Evolutionary conservation across 2,888 invertebrate genomes (phyloP).

Genomic region (Amphiduros pacificus): DNA sequence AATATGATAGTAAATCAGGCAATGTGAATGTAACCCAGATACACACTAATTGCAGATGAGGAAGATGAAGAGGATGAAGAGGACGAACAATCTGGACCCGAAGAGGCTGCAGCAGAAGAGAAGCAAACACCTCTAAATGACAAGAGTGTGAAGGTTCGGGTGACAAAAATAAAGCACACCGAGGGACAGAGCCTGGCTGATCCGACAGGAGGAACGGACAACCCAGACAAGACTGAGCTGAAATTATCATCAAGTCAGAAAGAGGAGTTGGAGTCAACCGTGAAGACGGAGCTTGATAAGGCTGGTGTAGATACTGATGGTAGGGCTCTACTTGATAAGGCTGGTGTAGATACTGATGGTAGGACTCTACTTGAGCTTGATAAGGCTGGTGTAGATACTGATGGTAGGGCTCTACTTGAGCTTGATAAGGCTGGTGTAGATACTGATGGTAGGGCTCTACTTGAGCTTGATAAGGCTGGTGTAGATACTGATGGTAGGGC

Average conservation of each 20-base stretch:
- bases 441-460: no score
- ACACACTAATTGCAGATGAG: neutral
- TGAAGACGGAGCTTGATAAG: constrained; percentile 48
- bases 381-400: no score
- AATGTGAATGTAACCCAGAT: no score
- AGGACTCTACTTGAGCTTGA: no score
- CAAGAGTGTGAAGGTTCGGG: constrained; percentile 34
- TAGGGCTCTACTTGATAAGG: constrained; percentile 25
- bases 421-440: no score
- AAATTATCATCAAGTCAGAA: constrained; percentile 31
- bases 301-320: constrained; percentile 50
- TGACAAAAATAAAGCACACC: constrained; percentile 32
- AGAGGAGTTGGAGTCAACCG: constrained; percentile 42
- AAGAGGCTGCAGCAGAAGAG: neutral
- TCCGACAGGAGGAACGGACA: neutral
- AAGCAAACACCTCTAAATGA: neutral
- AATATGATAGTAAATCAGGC: no score
- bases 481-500: no score
- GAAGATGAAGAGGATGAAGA: neutral
- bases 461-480: no score
- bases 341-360: no score
- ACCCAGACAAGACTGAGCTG: constrained; percentile 13
- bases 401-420: no score
- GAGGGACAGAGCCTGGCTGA: constrained; percentile 18
- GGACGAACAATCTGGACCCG: neutral